Evolutionary conservation across 2,888 invertebrate genomes (phyloP).

Genomic region (Drosophila borealis): DNA sequence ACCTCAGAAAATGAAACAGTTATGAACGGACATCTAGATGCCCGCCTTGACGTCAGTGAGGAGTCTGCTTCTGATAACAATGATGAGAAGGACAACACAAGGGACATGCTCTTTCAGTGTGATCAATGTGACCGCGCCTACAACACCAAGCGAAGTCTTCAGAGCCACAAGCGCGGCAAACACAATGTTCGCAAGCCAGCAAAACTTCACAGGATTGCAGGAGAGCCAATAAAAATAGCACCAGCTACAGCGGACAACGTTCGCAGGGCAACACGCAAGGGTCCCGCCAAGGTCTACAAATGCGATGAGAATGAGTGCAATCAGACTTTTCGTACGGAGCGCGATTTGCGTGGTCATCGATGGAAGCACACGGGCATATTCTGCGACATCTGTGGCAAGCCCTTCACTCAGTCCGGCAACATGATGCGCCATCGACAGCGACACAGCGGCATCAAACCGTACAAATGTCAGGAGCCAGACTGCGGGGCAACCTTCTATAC

Average conservation of each 20-base stretch:
- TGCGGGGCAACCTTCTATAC: conserved; percentile 81
- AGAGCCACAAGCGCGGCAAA: conserved; percentile 69
- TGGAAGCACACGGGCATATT: conserved; percentile 82
- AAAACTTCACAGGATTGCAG: neutral
- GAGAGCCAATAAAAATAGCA: neutral
- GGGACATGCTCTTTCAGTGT: conserved; percentile 73
- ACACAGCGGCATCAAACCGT: conserved; percentile 82
- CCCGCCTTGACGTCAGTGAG: conserved; percentile 2
- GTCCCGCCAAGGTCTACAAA: conserved; percentile 55
- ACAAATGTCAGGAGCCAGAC: conserved; percentile 73
- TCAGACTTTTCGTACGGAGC: conserved; percentile 72
- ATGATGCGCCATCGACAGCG: conserved; percentile 81
- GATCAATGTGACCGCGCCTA: conserved; percentile 74
- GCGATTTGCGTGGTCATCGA: conserved; percentile 75
- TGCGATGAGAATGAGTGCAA: conserved; percentile 70
- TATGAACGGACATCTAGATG: neutral
- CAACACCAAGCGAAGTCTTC: conserved; percentile 71
- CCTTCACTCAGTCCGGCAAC: conserved; percentile 82
- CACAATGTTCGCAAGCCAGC: conserved; percentile 37
- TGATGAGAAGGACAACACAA: conserved; percentile 41
- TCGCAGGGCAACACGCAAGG: conserved; percentile 29
- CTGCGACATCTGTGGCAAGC: conserved; percentile 82
- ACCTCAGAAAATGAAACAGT: conserved; percentile 5
- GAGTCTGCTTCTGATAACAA: conserved; percentile 26
- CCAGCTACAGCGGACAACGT: neutral